Evolutionary conservation across 2,113 vertebrate genomes (phyloP).

Genomic region (Mystacornis crossleyi): DNA sequence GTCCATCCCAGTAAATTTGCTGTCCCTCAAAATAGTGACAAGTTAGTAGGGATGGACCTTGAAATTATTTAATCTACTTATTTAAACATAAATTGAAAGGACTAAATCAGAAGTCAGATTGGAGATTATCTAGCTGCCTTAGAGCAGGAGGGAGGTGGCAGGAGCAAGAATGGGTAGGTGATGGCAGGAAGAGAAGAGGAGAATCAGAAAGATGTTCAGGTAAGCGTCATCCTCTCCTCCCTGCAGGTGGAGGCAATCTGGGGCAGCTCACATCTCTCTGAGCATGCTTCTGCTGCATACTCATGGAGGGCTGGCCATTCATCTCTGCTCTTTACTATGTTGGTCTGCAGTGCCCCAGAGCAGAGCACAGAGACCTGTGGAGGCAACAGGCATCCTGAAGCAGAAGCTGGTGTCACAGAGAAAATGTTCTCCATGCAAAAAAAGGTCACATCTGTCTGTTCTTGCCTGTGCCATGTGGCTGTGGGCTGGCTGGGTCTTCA

Average conservation of each 20-base stretch:
- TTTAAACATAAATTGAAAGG: background rate
- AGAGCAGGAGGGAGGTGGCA: background rate
- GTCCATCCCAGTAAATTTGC: background rate
- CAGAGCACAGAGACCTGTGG: background rate
- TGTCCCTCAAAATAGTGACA: background rate
- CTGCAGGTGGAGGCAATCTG: rapidly evolving
- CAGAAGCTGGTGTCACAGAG: background rate
- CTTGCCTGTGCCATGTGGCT: rapidly evolving
- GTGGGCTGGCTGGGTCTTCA: background rate
- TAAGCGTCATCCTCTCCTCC: background rate
- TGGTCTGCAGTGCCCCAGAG: background rate
- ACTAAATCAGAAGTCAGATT: background rate
- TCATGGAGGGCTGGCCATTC: background rate
- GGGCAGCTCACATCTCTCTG: background rate
- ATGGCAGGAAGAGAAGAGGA: background rate
- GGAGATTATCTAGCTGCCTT: background rate
- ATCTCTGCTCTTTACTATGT: background rate
- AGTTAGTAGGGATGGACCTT: background rate
- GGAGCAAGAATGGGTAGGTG: background rate
- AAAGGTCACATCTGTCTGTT: rapidly evolving
- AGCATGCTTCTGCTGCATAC: background rate
- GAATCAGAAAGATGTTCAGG: background rate
- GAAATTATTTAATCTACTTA: background rate
- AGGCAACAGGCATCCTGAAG: background rate
- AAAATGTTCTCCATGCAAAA: background rate